Evolutionary conservation across 2,888 invertebrate species (phyloP).

Genomic region (Baccha elongata): DNA sequence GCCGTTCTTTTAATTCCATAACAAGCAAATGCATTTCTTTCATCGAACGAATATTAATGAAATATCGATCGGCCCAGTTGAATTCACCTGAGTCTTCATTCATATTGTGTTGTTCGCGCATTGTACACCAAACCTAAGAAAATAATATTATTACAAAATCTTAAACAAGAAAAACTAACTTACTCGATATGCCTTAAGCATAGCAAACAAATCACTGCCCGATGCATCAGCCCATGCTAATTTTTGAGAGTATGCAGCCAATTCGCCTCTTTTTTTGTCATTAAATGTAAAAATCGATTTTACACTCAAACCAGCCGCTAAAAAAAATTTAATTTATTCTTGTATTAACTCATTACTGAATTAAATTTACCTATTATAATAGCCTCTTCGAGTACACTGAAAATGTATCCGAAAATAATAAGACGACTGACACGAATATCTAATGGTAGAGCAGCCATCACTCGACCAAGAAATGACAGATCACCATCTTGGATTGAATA

Average conservation of each 20-base stretch:
- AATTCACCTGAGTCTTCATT: constrained; percentile 82
- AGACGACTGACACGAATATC: constrained; percentile 92
- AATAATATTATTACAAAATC: constrained; percentile 1
- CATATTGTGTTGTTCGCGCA: constrained; percentile 85
- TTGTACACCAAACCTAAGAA: constrained; percentile 87
- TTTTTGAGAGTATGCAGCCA: constrained; percentile 89
- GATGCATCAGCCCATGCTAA: constrained; percentile 92
- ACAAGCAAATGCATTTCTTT: constrained; percentile 89
- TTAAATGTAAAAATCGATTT: constrained; percentile 91
- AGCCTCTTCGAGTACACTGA: constrained; percentile 91
- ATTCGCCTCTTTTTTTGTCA: constrained; percentile 84
- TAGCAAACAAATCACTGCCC: constrained; percentile 91
- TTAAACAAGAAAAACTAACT: constrained; percentile 12
- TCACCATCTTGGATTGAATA: constrained; percentile 89
- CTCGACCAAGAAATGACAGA: constrained; percentile 91
- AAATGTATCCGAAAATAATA: constrained; percentile 93
- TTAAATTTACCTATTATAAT: constrained; percentile 88
- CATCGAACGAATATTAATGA: constrained; percentile 88
- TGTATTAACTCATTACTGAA: neutral
- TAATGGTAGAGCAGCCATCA: constrained; percentile 92
- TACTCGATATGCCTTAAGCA: constrained; percentile 91
- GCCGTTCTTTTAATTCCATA: constrained; percentile 86
- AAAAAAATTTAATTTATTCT: neutral
- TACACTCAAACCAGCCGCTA: constrained; percentile 91
- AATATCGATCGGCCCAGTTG: constrained; percentile 88